Conservation (phyloP, 2,888 invertebrate species). For the Hecatera dysodea region DNA sequence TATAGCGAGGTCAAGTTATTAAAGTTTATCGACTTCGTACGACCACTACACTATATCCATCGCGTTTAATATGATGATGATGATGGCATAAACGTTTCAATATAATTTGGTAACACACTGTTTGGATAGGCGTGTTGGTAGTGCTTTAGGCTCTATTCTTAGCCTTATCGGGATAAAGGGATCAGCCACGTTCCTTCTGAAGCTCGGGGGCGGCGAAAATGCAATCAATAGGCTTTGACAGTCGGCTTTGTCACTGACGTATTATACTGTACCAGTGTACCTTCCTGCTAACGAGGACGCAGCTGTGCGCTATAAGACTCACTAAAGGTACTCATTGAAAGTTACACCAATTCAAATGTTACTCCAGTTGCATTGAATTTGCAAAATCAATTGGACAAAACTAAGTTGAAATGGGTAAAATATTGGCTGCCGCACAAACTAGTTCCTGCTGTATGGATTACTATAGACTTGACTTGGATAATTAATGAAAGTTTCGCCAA, state of each 20-base stretch:
- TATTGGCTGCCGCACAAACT: slow-evolving; percentile 52
- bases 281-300: slow-evolving; percentile 32
- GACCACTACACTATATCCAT: slow-evolving; percentile 33
- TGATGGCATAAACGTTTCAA: slow-evolving; percentile 49
- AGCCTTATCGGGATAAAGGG: slow-evolving; percentile 39
- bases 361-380: slow-evolving; percentile 32
- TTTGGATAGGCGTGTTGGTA: slow-evolving; percentile 32
- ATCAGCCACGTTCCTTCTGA: slow-evolving; percentile 23
- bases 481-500: slow-evolving; percentile 65
- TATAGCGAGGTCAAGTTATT: slow-evolving; percentile 53
- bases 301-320: slow-evolving; percentile 32
- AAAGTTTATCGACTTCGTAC: slow-evolving; percentile 54
- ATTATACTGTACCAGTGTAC: not conserved
- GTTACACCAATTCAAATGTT: slow-evolving; percentile 36
- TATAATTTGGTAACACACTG: slow-evolving; percentile 49
- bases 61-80: slow-evolving; percentile 41
- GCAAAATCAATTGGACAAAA: slow-evolving; percentile 50
- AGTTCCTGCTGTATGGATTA: slow-evolving; percentile 51
- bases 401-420: slow-evolving; percentile 48
- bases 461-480: slow-evolving; percentile 52
- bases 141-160: slow-evolving; percentile 50
- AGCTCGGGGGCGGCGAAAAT: slow-evolving; percentile 8
- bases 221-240: slow-evolving; percentile 27
- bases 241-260: slow-evolving; percentile 32
- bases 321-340: slow-evolving; percentile 26